Evolutionary conservation across 2,113 vertebrate species (phyloP).

Genomic region (Drymodes brunneopygia): DNA sequence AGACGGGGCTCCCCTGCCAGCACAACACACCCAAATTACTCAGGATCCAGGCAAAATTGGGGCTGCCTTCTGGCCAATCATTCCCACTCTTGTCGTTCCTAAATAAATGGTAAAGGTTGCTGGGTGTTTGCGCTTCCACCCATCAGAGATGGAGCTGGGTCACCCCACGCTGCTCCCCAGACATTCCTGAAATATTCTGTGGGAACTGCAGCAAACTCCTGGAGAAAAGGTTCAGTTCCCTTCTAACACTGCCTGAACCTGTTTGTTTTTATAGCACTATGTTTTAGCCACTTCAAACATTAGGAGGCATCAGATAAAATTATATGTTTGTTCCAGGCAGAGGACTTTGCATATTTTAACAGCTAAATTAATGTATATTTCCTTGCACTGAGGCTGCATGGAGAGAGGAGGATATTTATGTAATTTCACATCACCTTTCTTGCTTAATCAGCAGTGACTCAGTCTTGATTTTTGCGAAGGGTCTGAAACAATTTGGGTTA

Average conservation of each 20-base stretch:
- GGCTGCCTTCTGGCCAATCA: background rate
- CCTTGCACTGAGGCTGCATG: background rate
- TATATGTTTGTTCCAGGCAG: background rate
- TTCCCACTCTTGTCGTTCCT: background rate
- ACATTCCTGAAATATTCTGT: background rate
- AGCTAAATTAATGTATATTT: constrained; percentile 5
- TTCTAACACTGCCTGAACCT: background rate
- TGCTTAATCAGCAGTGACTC: constrained; percentile 22
- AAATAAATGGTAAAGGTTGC: background rate
- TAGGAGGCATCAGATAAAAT: background rate
- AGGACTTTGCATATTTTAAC: constrained; percentile 7
- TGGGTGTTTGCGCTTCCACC: background rate
- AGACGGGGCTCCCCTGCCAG: constrained; percentile 69
- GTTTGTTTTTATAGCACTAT: background rate
- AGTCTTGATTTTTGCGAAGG: background rate
- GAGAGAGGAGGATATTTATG: background rate
- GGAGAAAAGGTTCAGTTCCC: background rate
- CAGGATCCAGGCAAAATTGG: background rate
- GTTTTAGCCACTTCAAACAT: constrained; percentile 3
- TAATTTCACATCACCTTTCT: background rate
- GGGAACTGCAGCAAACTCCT: background rate
- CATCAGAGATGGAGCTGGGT: background rate
- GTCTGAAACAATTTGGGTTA: background rate
- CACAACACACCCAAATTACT: background rate
- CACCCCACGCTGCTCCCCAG: background rate